Conservation (phyloP, 2,888 invertebrate species). For the Idaea aversata region DNA sequence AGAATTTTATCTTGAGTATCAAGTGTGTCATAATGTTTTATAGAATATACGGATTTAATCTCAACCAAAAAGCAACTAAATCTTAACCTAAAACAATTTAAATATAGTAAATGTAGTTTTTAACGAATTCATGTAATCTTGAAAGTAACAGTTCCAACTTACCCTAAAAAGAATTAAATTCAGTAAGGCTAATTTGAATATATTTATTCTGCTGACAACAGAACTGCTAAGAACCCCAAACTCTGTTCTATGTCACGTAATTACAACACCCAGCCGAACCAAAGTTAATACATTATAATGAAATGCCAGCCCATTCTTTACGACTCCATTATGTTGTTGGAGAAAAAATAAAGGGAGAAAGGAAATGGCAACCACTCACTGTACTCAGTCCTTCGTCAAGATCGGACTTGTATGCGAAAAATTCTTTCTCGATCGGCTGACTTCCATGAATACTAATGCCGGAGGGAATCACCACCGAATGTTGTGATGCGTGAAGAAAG, state of each 20-base stretch:
- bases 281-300: slow-evolving; percentile 69
- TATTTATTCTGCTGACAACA: slow-evolving; percentile 11
- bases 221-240: slow-evolving; percentile 23
- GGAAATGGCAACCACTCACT: slow-evolving; percentile 73
- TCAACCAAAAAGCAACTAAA: too few species aligned
- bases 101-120: not conserved
- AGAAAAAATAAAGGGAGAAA: slow-evolving; percentile 67
- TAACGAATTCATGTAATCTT: not conserved
- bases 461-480: slow-evolving; percentile 61
- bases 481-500: slow-evolving; percentile 51
- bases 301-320: slow-evolving; percentile 68
- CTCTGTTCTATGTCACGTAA: slow-evolving; percentile 38
- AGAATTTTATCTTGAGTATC: not conserved
- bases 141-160: not conserved
- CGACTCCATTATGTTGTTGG: slow-evolving; percentile 73
- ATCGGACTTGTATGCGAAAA: slow-evolving; percentile 64
- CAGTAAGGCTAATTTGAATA: not conserved
- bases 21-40: not conserved
- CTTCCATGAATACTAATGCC: slow-evolving; percentile 78
- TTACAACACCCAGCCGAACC: slow-evolving; percentile 45
- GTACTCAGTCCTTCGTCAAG: slow-evolving; percentile 64
- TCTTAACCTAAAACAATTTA: too few species aligned
- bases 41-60: too few species aligned
- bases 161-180: not conserved
- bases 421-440: slow-evolving; percentile 76